Evolutionary conservation across 1,140 invertebrate genomes (phyloP).

Genomic region (Drosophila simulans): DNA sequence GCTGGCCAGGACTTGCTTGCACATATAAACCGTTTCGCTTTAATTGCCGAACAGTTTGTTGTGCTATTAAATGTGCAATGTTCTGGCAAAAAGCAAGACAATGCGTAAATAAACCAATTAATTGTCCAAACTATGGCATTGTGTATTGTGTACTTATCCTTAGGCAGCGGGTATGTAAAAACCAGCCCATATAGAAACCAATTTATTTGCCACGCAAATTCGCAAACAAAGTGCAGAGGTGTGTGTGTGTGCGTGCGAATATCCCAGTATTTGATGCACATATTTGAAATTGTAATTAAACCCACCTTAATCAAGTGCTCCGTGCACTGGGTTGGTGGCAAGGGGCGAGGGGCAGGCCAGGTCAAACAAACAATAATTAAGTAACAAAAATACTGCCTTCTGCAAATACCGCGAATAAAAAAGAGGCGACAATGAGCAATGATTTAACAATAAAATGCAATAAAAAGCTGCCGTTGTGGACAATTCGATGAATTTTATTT

Average conservation of each 20-base stretch:
- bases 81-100: not conserved
- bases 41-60: not conserved
- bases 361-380: constrained; percentile 67
- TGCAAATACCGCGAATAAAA: constrained; percentile 7
- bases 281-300: constrained; percentile 69
- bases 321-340: not conserved
- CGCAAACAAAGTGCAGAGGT: constrained; percentile 9
- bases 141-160: constrained; percentile 7
- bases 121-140: constrained; percentile 6
- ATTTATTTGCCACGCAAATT: constrained; percentile 29
- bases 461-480: constrained; percentile 18
- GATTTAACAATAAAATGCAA: constrained; percentile 60
- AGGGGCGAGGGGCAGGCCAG: constrained; percentile 8
- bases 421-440: constrained; percentile 36
- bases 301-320: constrained; percentile 59
- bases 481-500: constrained; percentile 44
- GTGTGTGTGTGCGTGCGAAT: constrained; percentile 4
- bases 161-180: not conserved
- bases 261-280: constrained; percentile 5
- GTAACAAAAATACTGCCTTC: constrained; percentile 57
- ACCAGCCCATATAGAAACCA: not conserved
- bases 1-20: too few species aligned
- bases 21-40: not conserved
- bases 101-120: constrained; percentile 15
- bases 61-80: too few species aligned